Evolutionary conservation across 92 coral and sea anemone genomes (phyloP).

Genomic region (Nematostella vectensis): DNA sequence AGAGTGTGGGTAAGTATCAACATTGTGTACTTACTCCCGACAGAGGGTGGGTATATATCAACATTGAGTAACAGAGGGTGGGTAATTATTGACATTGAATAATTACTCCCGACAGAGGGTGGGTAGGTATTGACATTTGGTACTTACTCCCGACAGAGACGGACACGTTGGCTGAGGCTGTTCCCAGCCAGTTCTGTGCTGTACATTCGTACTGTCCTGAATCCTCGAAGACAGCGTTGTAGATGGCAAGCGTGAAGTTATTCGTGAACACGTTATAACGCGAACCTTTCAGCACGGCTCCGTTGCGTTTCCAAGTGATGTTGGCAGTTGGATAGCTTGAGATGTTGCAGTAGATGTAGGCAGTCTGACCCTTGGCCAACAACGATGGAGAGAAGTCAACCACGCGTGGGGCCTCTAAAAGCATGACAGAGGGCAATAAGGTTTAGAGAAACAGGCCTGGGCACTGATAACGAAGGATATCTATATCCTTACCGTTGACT

Average conservation of each 20-base stretch:
- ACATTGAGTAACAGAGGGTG: no score
- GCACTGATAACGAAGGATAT: no score
- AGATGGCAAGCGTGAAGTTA: slow-evolving; percentile 29
- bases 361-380: slow-evolving; percentile 26
- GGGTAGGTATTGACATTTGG: neutral
- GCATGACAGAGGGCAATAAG: neutral
- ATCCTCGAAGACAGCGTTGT: slow-evolving; percentile 22
- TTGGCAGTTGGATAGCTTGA: slow-evolving; percentile 63
- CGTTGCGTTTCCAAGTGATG: slow-evolving; percentile 66
- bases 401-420: slow-evolving; percentile 71
- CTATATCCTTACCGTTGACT: slow-evolving; percentile 57
- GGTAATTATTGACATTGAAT: no score
- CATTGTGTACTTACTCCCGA: no score
- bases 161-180: slow-evolving; percentile 24
- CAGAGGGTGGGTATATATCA: no score
- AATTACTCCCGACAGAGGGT: no score
- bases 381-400: slow-evolving; percentile 24
- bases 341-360: slow-evolving; percentile 43
- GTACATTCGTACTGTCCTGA: slow-evolving; percentile 57
- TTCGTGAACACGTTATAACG: slow-evolving; percentile 8
- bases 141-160: slow-evolving; percentile 49
- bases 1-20: no score
- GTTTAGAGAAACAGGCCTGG: no score
- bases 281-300: slow-evolving; percentile 8
- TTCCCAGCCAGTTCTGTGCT: slow-evolving; percentile 44